Evolutionary conservation across 2,113 vertebrate genomes (phyloP), one percentile per base, ranked within the genome.

Genomic region (Toxotes chatareus): DNA sequence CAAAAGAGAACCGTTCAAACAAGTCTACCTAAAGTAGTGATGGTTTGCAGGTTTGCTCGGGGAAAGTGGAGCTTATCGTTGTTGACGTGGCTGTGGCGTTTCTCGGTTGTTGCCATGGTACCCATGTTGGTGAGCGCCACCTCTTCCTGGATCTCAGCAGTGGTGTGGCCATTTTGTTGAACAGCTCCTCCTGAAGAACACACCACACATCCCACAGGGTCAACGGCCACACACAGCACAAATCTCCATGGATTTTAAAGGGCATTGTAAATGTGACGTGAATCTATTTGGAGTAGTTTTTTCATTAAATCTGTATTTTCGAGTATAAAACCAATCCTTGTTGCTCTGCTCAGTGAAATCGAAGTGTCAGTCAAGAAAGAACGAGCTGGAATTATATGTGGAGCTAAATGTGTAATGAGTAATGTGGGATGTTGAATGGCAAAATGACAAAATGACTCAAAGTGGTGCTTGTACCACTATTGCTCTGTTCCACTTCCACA

Each of bases 81-180:
- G n/a, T 93, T 93, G 76, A 86, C 86, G 27, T 92, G 90, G 65
- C 97, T 99, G 87, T 97, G 96, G 42, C 96, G 95, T 87, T 98
- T 99, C 93, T 96, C 97, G 12, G 95, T 85, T 21, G 96, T 92
- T 0, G 96, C 91, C 7, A 94, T 89, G 11, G 95, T 94, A 53
- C 96, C 95, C 89, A 99, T 85, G 77, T 94, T 98, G 72, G 96
- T 98, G 86, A 99, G 93, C 0, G 97, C 96, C 79, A 99, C 96
- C 82, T 99, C 98, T 78, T 99, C 98, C 76, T 97, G 98, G 89
- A 99, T 97, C 95, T 98, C 98, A 0, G 97, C 91, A 0, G 96
- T 95, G 64, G 95, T 96, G 93, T 98, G 98, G 49, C 98, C 98
- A 0, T 99, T 99, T 76, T 98, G 97, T 88, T 96, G 94, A 82